These are phyloP conservation scores for Aurelia sp. DNA, from an alignment of 30 jellyfish, hydroid and myxozoan genomes.

Conservation along the genomic window DNA sequence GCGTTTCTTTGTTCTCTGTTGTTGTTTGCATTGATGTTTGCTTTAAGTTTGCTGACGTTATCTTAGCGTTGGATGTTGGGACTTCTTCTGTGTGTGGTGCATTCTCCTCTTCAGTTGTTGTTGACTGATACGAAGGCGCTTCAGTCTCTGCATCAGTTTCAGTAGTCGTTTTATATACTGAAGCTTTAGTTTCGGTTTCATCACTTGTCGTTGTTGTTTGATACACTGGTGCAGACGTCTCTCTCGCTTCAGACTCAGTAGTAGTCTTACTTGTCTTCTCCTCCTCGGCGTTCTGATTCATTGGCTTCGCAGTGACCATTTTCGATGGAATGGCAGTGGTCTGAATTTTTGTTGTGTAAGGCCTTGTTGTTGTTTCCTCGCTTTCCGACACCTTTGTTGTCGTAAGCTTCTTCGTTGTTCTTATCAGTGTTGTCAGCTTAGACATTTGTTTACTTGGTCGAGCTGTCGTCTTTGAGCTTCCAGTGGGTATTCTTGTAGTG, in stretches of 20 bases:
- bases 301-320: not conserved
- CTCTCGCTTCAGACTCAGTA: constrained; percentile 7
- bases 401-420: constrained; percentile 13
- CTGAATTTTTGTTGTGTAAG: not conserved
- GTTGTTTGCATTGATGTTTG: not conserved
- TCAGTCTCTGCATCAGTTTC: not conserved
- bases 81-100: constrained; percentile 30
- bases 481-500: constrained; percentile 1
- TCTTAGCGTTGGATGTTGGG: constrained; percentile 34
- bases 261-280: constrained; percentile 14
- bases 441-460: not conserved
- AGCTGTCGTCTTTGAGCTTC: constrained; percentile 21
- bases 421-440: not conserved
- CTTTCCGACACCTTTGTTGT: not conserved
- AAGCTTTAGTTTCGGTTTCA: constrained; percentile 2
- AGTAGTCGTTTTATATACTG: not conserved
- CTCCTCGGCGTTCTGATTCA: not conserved
- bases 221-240: constrained; percentile 14
- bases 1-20: no score
- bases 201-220: not conserved
- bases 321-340: no score
- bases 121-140: not conserved
- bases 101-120: constrained; percentile 18
- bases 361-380: not conserved
- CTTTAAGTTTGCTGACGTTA: constrained; percentile 4